A percentile compares a stretch with the other conserved stretches of the same genome.
Conservation (phyloP, 2,797 vertebrate species). For the Gallinago solitaria region DNA sequence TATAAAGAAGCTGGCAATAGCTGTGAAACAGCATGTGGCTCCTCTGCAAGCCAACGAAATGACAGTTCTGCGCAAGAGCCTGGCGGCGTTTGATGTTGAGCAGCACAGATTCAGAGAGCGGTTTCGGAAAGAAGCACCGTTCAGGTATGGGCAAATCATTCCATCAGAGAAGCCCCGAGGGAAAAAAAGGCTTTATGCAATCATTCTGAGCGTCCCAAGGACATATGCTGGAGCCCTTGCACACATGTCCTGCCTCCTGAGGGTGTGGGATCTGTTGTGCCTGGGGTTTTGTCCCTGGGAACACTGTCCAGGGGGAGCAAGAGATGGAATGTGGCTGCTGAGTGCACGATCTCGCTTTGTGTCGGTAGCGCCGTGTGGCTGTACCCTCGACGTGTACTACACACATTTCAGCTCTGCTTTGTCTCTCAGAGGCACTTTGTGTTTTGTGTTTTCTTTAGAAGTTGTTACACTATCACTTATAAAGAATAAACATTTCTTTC, state of each 20-base stretch:
- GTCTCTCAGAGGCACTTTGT: neutral
- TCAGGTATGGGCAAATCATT: constrained; percentile 80
- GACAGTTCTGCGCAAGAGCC: constrained; percentile 81
- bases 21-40: constrained; percentile 88
- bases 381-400: neutral
- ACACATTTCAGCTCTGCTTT: neutral
- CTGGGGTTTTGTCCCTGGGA: neutral
- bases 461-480: neutral
- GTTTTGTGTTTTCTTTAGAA: neutral
- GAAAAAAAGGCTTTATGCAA: neutral
- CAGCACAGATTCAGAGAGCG: constrained; percentile 85
- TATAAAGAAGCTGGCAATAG: constrained; percentile 84
- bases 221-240: fast-evolving
- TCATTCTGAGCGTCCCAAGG: neutral
- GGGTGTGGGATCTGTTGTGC: neutral
- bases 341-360: neutral
- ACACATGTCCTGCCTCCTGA: neutral
- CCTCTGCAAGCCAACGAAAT: constrained; percentile 89
- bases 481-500: constrained; percentile 36
- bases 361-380: neutral
- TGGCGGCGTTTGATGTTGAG: constrained; percentile 82
- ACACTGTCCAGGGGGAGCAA: too few species aligned
- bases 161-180: fast-evolving
- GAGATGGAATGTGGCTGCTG: neutral
- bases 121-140: constrained; percentile 85